Percentiles rank a stretch among this genome's conserved stretches.
These are phyloP conservation scores for Porites evermanni DNA, from an alignment of 92 coral and sea anemone genomes.

Conservation along the genomic window DNA sequence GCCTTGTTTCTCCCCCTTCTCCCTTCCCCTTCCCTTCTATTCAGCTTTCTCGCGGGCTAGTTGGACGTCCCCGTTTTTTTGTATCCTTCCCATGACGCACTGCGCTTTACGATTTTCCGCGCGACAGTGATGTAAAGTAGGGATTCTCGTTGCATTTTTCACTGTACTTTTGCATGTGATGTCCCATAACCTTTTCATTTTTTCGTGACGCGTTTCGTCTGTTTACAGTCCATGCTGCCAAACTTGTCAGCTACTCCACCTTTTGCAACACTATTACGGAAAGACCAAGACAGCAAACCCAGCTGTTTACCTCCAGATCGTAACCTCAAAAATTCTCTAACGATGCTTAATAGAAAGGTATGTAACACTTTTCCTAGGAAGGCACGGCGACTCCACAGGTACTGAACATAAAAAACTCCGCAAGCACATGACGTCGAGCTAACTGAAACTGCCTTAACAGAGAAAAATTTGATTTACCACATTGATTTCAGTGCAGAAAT, in stretches of 20 bases:
- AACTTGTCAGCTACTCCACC: constrained; percentile 94
- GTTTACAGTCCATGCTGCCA: constrained; percentile 65
- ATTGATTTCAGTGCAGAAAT: too few relatives aligned
- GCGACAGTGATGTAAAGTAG: neutral
- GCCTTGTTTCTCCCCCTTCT: too few relatives aligned
- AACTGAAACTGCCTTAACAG: too few relatives aligned
- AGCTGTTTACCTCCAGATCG: constrained; percentile 20
- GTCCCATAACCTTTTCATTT: neutral
- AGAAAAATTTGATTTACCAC: too few relatives aligned
- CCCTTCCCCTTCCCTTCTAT: too few relatives aligned
- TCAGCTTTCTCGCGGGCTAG: too few relatives aligned
- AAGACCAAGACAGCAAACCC: constrained; percentile 48
- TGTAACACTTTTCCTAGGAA: neutral
- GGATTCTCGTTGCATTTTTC: neutral
- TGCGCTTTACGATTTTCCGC: too few relatives aligned
- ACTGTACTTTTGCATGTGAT: neutral
- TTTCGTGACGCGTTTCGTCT: neutral
- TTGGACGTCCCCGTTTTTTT: too few relatives aligned
- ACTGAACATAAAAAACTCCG: too few relatives aligned
- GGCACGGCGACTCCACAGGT: too few relatives aligned
- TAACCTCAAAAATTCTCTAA: constrained; percentile 16
- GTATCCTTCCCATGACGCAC: too few relatives aligned
- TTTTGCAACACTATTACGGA: constrained; percentile 83
- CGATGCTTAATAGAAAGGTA: constrained; percentile 50
- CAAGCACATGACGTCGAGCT: too few relatives aligned